Evolutionary conservation across 2,888 invertebrate genomes (phyloP).

Genomic region (Stratiomys singularior): DNA sequence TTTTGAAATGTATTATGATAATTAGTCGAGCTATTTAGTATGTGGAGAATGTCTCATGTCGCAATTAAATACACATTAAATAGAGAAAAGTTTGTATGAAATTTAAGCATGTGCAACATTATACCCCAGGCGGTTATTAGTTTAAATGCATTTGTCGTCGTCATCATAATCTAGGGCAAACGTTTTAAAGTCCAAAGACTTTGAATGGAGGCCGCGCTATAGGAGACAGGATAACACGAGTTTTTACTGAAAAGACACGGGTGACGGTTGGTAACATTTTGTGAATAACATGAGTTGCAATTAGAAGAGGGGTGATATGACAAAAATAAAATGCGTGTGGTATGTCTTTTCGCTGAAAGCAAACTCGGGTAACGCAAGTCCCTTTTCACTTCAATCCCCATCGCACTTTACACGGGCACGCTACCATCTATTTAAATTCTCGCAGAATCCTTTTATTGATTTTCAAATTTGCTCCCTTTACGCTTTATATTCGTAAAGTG

Average conservation of each 20-base stretch:
- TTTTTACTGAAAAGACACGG: not conserved
- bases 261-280: not conserved
- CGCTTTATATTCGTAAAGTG: not conserved
- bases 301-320: not conserved
- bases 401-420: not conserved
- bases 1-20: too few species aligned
- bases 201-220: too few species aligned
- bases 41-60: not conserved
- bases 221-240: not conserved
- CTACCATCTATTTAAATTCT: not conserved
- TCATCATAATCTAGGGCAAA: not conserved
- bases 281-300: not conserved
- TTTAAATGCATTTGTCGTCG: conserved; percentile 1
- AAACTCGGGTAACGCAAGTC: not conserved
- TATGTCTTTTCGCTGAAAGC: not conserved
- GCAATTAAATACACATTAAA: conserved; percentile 8
- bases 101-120: conserved; percentile 19
- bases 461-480: not conserved
- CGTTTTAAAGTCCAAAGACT: not conserved
- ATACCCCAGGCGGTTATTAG: conserved; percentile 1
- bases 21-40: too few species aligned
- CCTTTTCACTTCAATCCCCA: not conserved
- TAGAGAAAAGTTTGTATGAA: not conserved
- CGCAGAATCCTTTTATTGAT: not conserved
- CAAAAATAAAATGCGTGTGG: not conserved